Evolutionary conservation across 2,888 invertebrate genomes (phyloP), one percentile per base, ranked within the genome.

Genomic region (Spicauda simplicius): DNA sequence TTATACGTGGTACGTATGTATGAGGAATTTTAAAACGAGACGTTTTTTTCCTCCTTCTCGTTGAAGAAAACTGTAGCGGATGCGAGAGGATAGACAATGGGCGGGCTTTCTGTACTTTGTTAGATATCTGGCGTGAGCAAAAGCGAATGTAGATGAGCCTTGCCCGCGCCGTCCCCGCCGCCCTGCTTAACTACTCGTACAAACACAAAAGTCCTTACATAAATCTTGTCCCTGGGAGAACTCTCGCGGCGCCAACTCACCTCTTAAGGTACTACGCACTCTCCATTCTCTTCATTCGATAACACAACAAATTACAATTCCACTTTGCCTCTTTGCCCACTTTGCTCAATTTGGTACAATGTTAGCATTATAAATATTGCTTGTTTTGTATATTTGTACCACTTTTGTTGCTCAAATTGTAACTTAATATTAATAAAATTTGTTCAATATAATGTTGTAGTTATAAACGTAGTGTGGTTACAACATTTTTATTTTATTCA

Each of bases 151-250:
- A 91, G 88, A 92, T 91, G 91, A 93, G 89, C 78, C 78, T 76
- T 76, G 76, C 73, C 77, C 78, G 76, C 81, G 77, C 41, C 67
- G 79, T 76, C 80, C 81, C 76, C 80, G 74, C 77, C 74, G 75
- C 80, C 79, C 81, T 83, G 83, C 85, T 87, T 91, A 90, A 93
- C 91, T 91, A 88, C 86, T 88, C 85, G 83, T 87, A 86, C 88
- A 91, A 93, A 93, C 89, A 91, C 88, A 90, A 91, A 92, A 93
- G 90, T 93, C 90, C 88, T 87, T 86, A 88, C 90, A 93, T 93
- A 93, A 93, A 93, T 93, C 92, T 93, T 91, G 87, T 88, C 88
- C 82, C 83, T 78, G 81, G 80, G 85, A 81, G 79, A 86, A 84
- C 84, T 87, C 84, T 80, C 79, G 79, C 80, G 86, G 84, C 85